A percentile compares a stretch with the other conserved stretches of the same genome.
These are phyloP conservation scores for Pseudochaenichthys georgianus DNA, from an alignment of 2,797 vertebrate genomes.

Conservation along the genomic window DNA sequence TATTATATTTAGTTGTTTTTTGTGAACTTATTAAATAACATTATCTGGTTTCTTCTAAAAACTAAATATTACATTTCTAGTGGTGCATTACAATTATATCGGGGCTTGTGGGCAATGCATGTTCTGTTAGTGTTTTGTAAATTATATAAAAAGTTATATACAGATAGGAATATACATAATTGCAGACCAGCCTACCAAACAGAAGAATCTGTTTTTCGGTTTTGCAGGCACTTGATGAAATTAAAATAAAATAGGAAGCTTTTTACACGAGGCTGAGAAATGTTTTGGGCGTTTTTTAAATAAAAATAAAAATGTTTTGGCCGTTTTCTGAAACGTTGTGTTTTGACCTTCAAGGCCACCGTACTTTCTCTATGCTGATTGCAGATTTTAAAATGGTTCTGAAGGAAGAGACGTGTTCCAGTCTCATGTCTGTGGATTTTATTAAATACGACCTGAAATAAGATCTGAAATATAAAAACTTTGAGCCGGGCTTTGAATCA, in stretches of 20 bases:
- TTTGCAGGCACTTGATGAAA: background rate
- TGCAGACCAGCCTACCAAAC: background rate
- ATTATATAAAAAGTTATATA: no score
- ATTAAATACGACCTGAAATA: background rate
- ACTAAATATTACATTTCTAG: background rate
- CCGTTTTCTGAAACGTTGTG: no score
- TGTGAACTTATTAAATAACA: no score
- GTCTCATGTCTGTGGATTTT: background rate
- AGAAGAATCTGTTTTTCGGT: background rate
- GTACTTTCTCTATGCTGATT: no score
- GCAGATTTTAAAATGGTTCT: background rate
- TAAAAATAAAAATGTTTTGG: no score
- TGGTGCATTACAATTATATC: background rate
- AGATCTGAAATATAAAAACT: background rate
- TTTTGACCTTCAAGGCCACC: no score
- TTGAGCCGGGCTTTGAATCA: constrained; percentile 7
- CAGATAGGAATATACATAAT: no score
- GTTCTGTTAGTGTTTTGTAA: background rate
- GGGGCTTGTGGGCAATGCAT: background rate
- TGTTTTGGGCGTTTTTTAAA: no score
- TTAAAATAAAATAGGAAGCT: background rate
- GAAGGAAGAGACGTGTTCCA: background rate
- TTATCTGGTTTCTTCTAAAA: background rate
- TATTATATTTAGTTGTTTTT: no score
- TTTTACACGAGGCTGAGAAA: background rate